Percentiles rank a stretch among this genome's conserved stretches.
These are phyloP conservation scores for Pangasius krempfi DNA, from an alignment of 2,797 vertebrate species.

Conservation along the genomic window DNA sequence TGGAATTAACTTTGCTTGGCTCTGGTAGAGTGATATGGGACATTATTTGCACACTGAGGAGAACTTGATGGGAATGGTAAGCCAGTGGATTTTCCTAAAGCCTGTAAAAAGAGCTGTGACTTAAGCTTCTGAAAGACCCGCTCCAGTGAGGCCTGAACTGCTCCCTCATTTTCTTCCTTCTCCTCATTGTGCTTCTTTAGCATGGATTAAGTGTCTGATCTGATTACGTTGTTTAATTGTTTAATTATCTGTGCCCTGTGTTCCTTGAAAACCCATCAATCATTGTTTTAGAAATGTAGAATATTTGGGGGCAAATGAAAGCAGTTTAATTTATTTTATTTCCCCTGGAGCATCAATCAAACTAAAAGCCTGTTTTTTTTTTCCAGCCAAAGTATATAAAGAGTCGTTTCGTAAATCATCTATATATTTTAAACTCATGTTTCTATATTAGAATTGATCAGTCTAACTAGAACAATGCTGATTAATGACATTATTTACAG, in stretches of 20 bases:
- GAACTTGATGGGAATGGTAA: conserved; percentile 50
- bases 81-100: conserved; percentile 56
- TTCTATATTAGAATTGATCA: neutral
- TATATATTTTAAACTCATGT: neutral
- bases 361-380: conserved; percentile 16
- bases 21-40: conserved; percentile 34
- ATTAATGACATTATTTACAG: neutral
- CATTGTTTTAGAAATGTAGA: conserved; percentile 5
- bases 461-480: neutral
- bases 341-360: conserved; percentile 18
- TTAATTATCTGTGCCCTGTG: neutral
- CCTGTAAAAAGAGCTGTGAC: conserved; percentile 54
- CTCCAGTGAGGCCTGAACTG: conserved; percentile 40
- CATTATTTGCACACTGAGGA: conserved; percentile 39
- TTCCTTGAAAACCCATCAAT: neutral
- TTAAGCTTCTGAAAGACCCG: conserved; percentile 54
- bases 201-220: conserved; percentile 42
- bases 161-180: conserved; percentile 1
- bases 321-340: conserved; percentile 16
- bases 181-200: neutral
- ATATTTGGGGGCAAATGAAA: conserved; percentile 15
- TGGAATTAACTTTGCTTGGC: conserved; percentile 45
- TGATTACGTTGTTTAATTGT: conserved; percentile 20
- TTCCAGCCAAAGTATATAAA: neutral
- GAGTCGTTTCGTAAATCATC: neutral